Evolutionary conservation across 1,140 invertebrate genomes (phyloP).

Genomic region (Sycophaga agraensis): DNA sequence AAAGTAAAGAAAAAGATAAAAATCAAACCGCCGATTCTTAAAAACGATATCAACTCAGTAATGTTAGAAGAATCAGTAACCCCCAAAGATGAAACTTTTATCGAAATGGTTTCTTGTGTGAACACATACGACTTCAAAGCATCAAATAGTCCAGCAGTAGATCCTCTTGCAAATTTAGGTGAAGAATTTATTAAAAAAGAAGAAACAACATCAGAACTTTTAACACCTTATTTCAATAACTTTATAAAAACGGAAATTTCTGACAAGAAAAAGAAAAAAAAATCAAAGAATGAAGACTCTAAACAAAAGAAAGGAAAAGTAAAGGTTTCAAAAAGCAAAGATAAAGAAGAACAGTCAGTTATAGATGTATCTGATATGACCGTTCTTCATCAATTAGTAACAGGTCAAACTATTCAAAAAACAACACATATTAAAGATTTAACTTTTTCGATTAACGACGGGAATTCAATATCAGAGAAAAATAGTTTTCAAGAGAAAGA

Average conservation of each 20-base stretch:
- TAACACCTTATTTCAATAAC: neutral
- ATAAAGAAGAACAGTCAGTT: slow-evolving; percentile 35
- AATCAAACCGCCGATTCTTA: neutral
- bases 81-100: slow-evolving; percentile 16
- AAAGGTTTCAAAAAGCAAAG: slow-evolving; percentile 31
- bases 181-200: slow-evolving; percentile 1
- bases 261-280: slow-evolving; percentile 29
- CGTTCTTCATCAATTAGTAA: slow-evolving; percentile 45
- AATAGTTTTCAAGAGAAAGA: neutral
- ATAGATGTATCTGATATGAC: slow-evolving; percentile 48
- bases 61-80: neutral
- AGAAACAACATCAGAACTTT: neutral
- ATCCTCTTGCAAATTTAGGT: slow-evolving; percentile 14
- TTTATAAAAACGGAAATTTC: neutral
- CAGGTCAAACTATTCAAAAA: slow-evolving; percentile 38
- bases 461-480: neutral
- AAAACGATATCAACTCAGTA: neutral
- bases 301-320: slow-evolving; percentile 36
- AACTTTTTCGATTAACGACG: neutral
- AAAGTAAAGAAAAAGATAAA: slow-evolving; percentile 21
- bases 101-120: slow-evolving; percentile 11
- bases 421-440: slow-evolving; percentile 25
- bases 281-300: slow-evolving; percentile 37
- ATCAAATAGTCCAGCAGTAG: slow-evolving; percentile 1
- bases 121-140: slow-evolving; percentile 19